Evolutionary conservation across 1,140 invertebrate genomes (phyloP), one percentile per base, ranked within the genome.

Genomic region (Cardiocondyla obscurior): DNA sequence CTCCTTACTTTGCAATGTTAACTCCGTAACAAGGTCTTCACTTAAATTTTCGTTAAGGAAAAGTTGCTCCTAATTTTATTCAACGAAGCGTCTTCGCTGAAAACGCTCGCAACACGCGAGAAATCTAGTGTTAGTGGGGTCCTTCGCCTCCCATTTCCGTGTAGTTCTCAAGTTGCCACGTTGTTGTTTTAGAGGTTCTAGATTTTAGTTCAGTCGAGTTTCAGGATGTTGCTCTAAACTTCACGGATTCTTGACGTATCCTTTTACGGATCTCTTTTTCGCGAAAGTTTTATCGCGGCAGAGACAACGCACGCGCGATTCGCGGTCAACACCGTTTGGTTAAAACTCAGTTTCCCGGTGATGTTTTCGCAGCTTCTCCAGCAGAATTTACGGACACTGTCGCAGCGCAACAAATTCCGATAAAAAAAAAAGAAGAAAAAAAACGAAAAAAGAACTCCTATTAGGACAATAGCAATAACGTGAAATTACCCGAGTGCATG

Each of bases 401-500:
- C n/a, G 25, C 1, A 22, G 14, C 8, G 44, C 55, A n/a, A 79
- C 83, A 77, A 83, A 83, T 83, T 83, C 44, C 42, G 22, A 65
- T 69, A 22, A 70, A 53, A 51, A 22, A 36, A 19, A 69, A n/a
- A n/a, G n/a, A n/a, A n/a, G n/a, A n/a, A n/a, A n/a, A n/a, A n/a
- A n/a, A n/a, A n/a, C n/a, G n/a, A n/a, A n/a, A n/a, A n/a, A n/a
- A n/a, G n/a, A n/a, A n/a, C n/a, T n/a, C n/a, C n/a, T 69, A 82
- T 84, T 86, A 81, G 57, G 36, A 46, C 16, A 22, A 67, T 6
- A 28, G 19, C 81, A 72, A 81, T 81, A 83, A 55, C 72, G 36
- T 30, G 42, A 86, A 81, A 67, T 72, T 67, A 60, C 28, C n/a
- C 28, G 22, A 67, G 36, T 28, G 33, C 19, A 36, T 16, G 16